phyloP scores from a whole-genome alignment of 2,888 invertebrate genomes.

The Rhagium mordax region DNA sequence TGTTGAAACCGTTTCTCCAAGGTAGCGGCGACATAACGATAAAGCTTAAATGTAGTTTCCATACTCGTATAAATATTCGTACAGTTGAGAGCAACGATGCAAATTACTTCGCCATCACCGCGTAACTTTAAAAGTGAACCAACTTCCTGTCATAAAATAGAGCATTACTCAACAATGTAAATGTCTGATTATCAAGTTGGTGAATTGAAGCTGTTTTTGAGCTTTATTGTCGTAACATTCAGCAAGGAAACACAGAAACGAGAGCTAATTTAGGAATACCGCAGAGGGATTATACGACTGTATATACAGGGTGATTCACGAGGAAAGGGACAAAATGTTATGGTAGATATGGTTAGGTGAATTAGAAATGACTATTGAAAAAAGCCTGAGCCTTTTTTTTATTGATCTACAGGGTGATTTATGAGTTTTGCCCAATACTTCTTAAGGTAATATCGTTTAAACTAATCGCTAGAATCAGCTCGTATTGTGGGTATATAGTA shows the following conservation, averaged over 20 bases:
- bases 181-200: constrained; percentile 23
- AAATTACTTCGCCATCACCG: background rate
- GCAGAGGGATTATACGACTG: background rate
- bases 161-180: constrained; percentile 25
- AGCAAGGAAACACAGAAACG: constrained; percentile 3
- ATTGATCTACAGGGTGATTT: no score
- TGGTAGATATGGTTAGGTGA: no score
- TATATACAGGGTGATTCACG: no score
- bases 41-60: background rate
- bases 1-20: no score
- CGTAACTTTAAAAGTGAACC: background rate
- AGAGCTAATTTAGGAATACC: background rate
- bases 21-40: background rate
- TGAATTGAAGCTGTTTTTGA: constrained; percentile 12
- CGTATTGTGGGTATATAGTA: no score
- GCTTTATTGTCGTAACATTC: constrained; percentile 7
- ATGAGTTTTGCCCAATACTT: no score
- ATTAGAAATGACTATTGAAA: no score
- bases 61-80: background rate
- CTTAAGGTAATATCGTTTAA: no score
- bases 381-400: no score
- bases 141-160: constrained; percentile 7
- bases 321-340: no score
- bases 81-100: background rate
- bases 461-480: no score